Conservation (phyloP, 2,113 vertebrate species). For the Tenrec ecaudatus region DNA sequence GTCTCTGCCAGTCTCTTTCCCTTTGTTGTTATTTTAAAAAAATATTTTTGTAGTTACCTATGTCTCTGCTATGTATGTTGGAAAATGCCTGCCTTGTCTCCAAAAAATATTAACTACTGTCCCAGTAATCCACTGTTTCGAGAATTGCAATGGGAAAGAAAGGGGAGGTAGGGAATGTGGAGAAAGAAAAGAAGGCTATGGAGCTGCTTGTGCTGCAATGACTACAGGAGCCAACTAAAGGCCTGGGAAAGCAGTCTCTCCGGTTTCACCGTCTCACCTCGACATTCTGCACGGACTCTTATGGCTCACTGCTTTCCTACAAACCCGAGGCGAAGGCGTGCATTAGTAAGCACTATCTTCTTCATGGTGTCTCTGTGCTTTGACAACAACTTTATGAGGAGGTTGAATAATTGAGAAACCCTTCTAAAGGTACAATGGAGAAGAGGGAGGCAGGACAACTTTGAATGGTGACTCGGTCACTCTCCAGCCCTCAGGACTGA, state of each 20-base stretch:
- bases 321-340: background rate
- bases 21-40: background rate
- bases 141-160: background rate
- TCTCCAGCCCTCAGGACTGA: slow-evolving; percentile 21
- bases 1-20: background rate
- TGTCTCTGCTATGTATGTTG: background rate
- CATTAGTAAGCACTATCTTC: background rate
- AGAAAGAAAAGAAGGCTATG: background rate
- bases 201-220: background rate
- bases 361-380: too few species aligned
- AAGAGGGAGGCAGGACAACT: slow-evolving; percentile 23
- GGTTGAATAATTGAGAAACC: slow-evolving; percentile 19
- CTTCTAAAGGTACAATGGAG: background rate
- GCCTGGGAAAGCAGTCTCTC: slow-evolving; percentile 5
- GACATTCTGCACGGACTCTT: background rate
- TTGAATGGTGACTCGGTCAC: background rate
- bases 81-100: background rate
- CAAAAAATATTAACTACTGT: background rate
- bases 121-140: background rate
- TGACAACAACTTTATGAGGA: background rate
- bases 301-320: background rate
- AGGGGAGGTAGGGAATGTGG: background rate
- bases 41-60: too few species aligned
- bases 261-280: background rate
- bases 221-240: background rate